Evolutionary conservation across 2,797 vertebrate species (phyloP).

Genomic region (Enteromius trimaculatus): DNA sequence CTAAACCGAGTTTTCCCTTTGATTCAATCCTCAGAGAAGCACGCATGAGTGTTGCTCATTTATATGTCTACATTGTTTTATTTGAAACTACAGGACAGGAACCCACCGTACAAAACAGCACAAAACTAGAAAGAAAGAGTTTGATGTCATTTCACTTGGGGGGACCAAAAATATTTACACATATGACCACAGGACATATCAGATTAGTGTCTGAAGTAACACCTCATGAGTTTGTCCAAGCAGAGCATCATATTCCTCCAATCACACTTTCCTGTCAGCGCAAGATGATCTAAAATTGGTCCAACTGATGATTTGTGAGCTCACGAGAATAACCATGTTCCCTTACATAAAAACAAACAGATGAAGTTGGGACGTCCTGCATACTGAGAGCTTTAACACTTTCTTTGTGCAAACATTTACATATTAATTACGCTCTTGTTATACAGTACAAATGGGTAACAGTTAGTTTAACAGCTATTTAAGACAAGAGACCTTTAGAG

Average conservation of each 20-base stretch:
- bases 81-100: not conserved
- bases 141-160: conserved; percentile 11
- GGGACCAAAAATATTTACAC: conserved; percentile 41
- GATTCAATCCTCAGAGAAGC: conserved; percentile 47
- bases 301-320: not conserved
- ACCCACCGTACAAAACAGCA: not conserved
- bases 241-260: conserved; percentile 42
- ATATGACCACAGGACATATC: conserved; percentile 44
- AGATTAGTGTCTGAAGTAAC: conserved; percentile 55
- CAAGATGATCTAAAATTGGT: conserved; percentile 47
- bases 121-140: not conserved
- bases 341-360: conserved; percentile 34
- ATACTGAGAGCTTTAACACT: conserved; percentile 11
- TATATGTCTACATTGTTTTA: conserved; percentile 21
- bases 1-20: conserved; percentile 52
- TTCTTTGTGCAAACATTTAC: conserved; percentile 56
- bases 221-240: conserved; percentile 49
- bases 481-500: conserved; percentile 40
- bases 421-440: conserved; percentile 34
- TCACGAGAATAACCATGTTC: conserved; percentile 19
- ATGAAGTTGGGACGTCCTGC: conserved; percentile 32
- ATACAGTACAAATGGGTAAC: conserved; percentile 45
- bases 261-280: conserved; percentile 50
- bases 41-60: conserved; percentile 32
- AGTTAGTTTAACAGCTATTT: conserved; percentile 37